Conservation (phyloP, 2,888 invertebrate genomes). For the Archips xylosteana region DNA sequence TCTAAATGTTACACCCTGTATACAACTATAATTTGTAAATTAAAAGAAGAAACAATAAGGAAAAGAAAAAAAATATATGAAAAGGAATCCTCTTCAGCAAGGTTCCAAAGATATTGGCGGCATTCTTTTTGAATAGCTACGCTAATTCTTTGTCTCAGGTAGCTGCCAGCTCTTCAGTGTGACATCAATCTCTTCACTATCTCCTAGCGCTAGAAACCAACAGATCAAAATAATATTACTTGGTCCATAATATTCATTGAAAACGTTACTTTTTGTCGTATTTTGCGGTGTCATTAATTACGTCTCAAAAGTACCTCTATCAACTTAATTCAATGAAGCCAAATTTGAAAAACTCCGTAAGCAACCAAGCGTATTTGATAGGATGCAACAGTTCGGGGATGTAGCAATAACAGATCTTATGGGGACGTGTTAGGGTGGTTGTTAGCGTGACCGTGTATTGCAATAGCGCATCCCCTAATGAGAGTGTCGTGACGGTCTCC, state of each 20-base stretch:
- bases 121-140: no score
- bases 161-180: no score
- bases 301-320: constrained; percentile 18
- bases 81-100: no score
- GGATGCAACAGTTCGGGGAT: neutral
- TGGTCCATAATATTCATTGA: neutral
- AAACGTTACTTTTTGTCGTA: neutral
- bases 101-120: no score
- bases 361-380: constrained; percentile 26
- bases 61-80: no score
- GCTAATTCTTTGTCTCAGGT: no score
- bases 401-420: constrained; percentile 2
- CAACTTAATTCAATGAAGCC: constrained; percentile 40
- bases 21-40: no score
- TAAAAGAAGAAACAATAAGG: no score
- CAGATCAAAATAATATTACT: no score
- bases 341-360: constrained; percentile 39
- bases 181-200: no score
- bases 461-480: constrained; percentile 42
- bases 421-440: neutral
- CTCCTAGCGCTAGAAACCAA: no score
- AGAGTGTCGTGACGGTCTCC: constrained; percentile 38
- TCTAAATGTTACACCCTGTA: no score
- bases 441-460: constrained; percentile 1
- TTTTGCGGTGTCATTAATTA: neutral